phyloP scores from a whole-genome alignment of 2,113 vertebrate genomes.

The Dermatemys mawii region DNA sequence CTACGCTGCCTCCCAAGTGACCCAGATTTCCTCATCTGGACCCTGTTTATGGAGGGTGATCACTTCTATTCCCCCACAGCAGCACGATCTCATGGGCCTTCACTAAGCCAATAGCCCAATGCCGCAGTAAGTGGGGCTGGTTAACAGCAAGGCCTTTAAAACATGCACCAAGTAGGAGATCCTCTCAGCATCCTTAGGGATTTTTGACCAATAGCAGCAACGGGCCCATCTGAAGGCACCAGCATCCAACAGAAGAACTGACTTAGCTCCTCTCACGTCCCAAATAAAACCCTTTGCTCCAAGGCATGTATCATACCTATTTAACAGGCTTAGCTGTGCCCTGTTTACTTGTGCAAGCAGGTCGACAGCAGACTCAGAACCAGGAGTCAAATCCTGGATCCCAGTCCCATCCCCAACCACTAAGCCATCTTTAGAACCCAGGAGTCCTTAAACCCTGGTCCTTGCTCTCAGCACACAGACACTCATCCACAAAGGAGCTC shows the following conservation, averaged over 20 bases:
- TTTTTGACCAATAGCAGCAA: neutral
- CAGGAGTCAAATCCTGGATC: neutral
- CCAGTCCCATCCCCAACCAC: neutral
- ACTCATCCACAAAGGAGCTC: neutral
- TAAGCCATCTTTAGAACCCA: neutral
- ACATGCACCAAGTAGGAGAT: neutral
- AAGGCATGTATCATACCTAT: neutral
- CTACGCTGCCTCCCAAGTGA: accelerated
- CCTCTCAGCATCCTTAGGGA: accelerated
- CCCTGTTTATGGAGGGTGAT: neutral
- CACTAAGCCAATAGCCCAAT: neutral
- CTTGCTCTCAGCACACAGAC: neutral
- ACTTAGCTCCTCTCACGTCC: neutral
- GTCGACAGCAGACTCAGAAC: neutral
- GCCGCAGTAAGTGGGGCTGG: neutral
- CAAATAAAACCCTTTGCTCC: accelerated
- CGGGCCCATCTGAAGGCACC: accelerated
- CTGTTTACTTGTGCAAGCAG: accelerated
- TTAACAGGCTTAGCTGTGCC: neutral
- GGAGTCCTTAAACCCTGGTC: neutral
- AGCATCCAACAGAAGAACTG: neutral
- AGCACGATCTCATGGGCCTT: neutral
- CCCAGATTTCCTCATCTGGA: neutral
- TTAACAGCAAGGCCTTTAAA: neutral
- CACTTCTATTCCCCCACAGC: neutral